phyloP scores from a whole-genome alignment of 1,140 invertebrate species.

The Aleiodes sp. region DNA sequence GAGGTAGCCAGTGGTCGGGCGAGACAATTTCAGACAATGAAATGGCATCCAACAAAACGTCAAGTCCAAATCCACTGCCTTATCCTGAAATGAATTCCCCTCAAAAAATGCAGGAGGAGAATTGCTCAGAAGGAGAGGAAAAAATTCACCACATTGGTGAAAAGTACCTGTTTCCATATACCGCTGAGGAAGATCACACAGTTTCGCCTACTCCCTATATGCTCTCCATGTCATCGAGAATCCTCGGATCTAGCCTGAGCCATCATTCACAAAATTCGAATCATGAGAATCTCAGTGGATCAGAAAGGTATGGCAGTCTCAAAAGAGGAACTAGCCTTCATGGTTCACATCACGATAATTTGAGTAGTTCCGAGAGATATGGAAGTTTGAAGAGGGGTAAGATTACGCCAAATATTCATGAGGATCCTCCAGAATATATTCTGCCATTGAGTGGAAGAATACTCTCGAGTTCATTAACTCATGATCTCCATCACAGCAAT shows the following conservation, averaged over 20 bases:
- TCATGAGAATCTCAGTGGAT: slow-evolving; percentile 58
- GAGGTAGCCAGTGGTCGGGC: slow-evolving; percentile 79
- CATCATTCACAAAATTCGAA: slow-evolving; percentile 69
- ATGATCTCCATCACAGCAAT: slow-evolving; percentile 61
- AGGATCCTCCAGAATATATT: slow-evolving; percentile 60
- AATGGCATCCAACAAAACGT: slow-evolving; percentile 71
- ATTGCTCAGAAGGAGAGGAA: slow-evolving; percentile 79
- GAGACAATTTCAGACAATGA: slow-evolving; percentile 81
- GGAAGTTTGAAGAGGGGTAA: slow-evolving; percentile 55
- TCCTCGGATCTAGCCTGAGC: slow-evolving; percentile 60
- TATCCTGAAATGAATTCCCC: slow-evolving; percentile 74
- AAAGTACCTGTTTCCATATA: slow-evolving; percentile 82
- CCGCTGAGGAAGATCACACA: slow-evolving; percentile 69
- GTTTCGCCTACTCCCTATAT: slow-evolving; percentile 66
- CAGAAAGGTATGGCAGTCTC: slow-evolving; percentile 59
- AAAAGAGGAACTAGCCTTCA: slow-evolving; percentile 59
- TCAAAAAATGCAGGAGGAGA: slow-evolving; percentile 70
- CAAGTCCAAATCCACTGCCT: slow-evolving; percentile 77
- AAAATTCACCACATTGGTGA: slow-evolving; percentile 75
- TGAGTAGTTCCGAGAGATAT: slow-evolving; percentile 56
- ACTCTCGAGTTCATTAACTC: slow-evolving; percentile 58
- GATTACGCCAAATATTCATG: slow-evolving; percentile 55
- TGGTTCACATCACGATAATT: slow-evolving; percentile 58
- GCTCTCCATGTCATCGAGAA: slow-evolving; percentile 60
- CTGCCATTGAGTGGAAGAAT: slow-evolving; percentile 62